Percentiles rank a stretch among this genome's conserved stretches.
These are phyloP conservation scores for Lycaena phlaeas DNA, from an alignment of 2,888 invertebrate species.

Conservation along the genomic window DNA sequence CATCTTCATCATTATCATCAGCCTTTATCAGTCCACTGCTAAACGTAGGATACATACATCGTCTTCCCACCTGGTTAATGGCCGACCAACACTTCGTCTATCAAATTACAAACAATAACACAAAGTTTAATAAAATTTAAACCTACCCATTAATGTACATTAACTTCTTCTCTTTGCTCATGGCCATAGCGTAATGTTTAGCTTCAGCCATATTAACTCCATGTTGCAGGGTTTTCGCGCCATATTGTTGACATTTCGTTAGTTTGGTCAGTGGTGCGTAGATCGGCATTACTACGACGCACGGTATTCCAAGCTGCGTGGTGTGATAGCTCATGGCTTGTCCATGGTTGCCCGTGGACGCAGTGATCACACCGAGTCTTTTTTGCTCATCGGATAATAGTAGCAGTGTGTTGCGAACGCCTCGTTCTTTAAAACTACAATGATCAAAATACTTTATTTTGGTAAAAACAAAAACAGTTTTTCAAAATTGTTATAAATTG, in stretches of 20 bases:
- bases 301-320: slow-evolving; percentile 76
- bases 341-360: slow-evolving; percentile 95
- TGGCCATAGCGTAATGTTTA: slow-evolving; percentile 80
- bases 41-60: too few species aligned
- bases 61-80: too few species aligned
- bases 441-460: too few species aligned
- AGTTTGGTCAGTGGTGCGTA: slow-evolving; percentile 93
- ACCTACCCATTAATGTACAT: slow-evolving; percentile 89
- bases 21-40: too few species aligned
- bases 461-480: too few species aligned
- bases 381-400: slow-evolving; percentile 82
- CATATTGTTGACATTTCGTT: slow-evolving; percentile 83
- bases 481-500: too few species aligned
- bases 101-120: too few species aligned
- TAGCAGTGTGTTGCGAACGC: slow-evolving; percentile 86
- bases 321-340: slow-evolving; percentile 83
- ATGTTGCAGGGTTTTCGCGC: slow-evolving; percentile 84
- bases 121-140: background rate
- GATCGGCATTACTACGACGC: slow-evolving; percentile 90
- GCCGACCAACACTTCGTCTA: too few species aligned
- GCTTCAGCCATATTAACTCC: slow-evolving; percentile 87
- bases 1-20: too few species aligned
- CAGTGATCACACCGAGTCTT: slow-evolving; percentile 86
- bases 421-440: slow-evolving; percentile 92
- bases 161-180: slow-evolving; percentile 79